Base-by-base conservation (phyloP, 2,888 invertebrate genomes). In the Oscheius sp. region DNA sequence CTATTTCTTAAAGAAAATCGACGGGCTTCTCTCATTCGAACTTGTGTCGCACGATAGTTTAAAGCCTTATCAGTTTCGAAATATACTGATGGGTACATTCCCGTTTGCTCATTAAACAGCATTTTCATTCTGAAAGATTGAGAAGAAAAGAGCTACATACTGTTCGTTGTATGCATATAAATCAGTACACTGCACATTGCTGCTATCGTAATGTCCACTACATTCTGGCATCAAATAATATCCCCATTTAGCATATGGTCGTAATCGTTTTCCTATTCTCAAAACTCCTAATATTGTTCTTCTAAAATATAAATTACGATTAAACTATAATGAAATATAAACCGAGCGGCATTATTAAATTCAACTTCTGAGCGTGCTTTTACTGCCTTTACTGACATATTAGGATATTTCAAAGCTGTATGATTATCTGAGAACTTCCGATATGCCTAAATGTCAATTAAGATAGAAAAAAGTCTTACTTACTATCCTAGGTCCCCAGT, bases 181-280 rank as follows among this genome's bases (percentile, higher is more conserved):
- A 17, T n/a, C 33, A 2, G 33, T 55, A 34, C 58, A 29, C 23
- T 65, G 45, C 10, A 71, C 71, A 2, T 42, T 42, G n/a, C 39
- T 69, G 31, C 67, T 31, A 5, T 73, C 77, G 15, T 73, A 73
- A 57, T 75, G 64, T 33, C 68, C 69, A 55, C 73, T 73, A 50
- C 79, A 79, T 50, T 77, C 75, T 10, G 79, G 79, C 39, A 77
- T 77, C 8, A 75, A 65, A 71, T 79, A 79, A 52, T 70, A 76
- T 8, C 77, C 76, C 79, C 79, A 79, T 72, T 75, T 72, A 3
- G 79, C 79, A 3, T 68, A 50, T 8, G 79, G 79, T 42, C 79
- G 66, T 27, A 79, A 31, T 8, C 65, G 39, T 63, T 64, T 69
- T n/a, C 72, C 77, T 4, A 79, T 33, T 42, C 69, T 55, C 37